These are phyloP conservation scores for Hippocampus zosterae DNA, from an alignment of 2,113 vertebrate species.

Conservation along the genomic window DNA sequence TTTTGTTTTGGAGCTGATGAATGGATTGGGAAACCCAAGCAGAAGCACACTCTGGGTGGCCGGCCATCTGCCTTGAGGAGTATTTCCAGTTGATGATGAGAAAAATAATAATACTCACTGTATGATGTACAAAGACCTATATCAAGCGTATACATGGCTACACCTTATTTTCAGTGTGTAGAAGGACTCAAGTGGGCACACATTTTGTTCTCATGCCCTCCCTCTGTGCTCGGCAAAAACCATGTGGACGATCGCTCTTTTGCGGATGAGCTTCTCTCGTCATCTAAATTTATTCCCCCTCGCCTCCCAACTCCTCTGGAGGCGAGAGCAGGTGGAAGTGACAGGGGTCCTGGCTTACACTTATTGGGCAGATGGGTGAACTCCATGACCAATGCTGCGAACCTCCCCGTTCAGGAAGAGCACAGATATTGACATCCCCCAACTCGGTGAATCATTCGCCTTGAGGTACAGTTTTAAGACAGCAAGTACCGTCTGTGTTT, in stretches of 20 bases:
- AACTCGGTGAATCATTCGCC: slow-evolving; percentile 11
- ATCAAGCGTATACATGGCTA: no score
- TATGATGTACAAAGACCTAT: not conserved
- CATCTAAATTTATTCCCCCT: slow-evolving; percentile 53
- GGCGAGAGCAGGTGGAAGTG: slow-evolving; percentile 66
- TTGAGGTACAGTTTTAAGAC: slow-evolving; percentile 30
- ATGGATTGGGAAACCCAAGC: not conserved
- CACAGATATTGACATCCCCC: slow-evolving; percentile 46
- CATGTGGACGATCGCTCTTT: slow-evolving; percentile 46
- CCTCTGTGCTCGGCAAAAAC: slow-evolving; percentile 36
- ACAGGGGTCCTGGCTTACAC: slow-evolving; percentile 60
- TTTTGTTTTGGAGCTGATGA: not conserved
- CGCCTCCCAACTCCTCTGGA: slow-evolving; percentile 50
- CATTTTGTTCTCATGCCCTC: slow-evolving; percentile 6
- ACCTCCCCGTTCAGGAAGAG: slow-evolving; percentile 45
- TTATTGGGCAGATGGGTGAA: slow-evolving; percentile 64
- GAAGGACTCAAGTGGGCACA: no score
- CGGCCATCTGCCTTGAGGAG: not conserved
- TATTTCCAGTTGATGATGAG: not conserved
- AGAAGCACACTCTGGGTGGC: not conserved
- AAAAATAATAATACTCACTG: not conserved
- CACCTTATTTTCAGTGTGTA: no score
- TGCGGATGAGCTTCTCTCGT: slow-evolving; percentile 37
- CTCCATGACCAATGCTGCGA: slow-evolving; percentile 57
- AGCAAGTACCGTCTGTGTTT: not conserved